Evolutionary conservation across 2,113 vertebrate genomes (phyloP).

Genomic region (Glaucidium brasilianum): DNA sequence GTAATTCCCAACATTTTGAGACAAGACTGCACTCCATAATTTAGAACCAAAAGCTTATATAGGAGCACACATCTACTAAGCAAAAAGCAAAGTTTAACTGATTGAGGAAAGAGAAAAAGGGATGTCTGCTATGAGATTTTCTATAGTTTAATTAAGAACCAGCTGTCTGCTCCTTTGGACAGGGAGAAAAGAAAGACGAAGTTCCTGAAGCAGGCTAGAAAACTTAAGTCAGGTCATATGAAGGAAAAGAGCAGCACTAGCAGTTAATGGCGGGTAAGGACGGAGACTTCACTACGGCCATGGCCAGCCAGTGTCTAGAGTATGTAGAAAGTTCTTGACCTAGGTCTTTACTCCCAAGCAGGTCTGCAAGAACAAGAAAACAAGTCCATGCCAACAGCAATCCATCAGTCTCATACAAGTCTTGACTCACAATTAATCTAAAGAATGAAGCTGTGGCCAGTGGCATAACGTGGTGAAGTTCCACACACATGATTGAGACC

Average conservation of each 20-base stretch:
- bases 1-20: background rate
- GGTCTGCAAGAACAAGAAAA: background rate
- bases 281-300: background rate
- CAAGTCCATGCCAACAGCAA: background rate
- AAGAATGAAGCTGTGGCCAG: background rate
- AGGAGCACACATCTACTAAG: background rate
- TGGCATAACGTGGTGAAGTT: background rate
- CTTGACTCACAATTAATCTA: background rate
- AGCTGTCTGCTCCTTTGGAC: background rate
- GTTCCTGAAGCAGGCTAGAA: background rate
- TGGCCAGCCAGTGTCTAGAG: background rate
- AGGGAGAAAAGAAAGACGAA: background rate
- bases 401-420: background rate
- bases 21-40: background rate
- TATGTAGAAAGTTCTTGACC: background rate
- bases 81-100: background rate
- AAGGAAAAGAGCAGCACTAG: background rate
- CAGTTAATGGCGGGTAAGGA: background rate
- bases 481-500: rapidly evolving
- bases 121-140: background rate
- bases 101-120: background rate
- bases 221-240: background rate
- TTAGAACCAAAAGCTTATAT: background rate
- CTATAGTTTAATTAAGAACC: background rate
- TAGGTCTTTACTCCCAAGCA: background rate